Conservation (phyloP, 2,113 vertebrate species). For the Petrocephalus microphthalmus region DNA sequence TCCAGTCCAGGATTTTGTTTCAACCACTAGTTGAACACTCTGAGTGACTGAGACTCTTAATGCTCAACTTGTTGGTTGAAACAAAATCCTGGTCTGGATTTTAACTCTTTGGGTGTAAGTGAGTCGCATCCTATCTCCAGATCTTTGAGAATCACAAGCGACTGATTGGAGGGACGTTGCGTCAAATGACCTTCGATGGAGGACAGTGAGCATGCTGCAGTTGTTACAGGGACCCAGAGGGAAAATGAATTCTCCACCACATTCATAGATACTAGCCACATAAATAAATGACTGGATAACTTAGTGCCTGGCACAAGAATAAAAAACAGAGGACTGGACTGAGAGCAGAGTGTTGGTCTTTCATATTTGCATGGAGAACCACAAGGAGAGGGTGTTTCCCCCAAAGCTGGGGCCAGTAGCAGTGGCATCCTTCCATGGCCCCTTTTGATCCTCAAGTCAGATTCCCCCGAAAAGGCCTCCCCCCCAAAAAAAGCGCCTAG, state of each 20-base stretch:
- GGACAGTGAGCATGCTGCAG: not conserved
- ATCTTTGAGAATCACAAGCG: not conserved
- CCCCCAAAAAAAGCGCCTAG: slow-evolving; percentile 22
- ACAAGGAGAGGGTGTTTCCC: slow-evolving; percentile 66
- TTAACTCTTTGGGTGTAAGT: not conserved
- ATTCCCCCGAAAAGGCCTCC: slow-evolving; percentile 56
- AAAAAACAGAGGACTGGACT: slow-evolving; percentile 46
- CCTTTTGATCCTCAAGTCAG: slow-evolving; percentile 55
- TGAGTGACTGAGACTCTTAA: too few species aligned
- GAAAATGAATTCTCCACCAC: slow-evolving; percentile 33
- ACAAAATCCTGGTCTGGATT: too few species aligned
- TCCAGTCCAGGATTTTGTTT: too few species aligned
- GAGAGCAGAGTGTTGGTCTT: slow-evolving; percentile 56
- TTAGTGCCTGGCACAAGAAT: slow-evolving; percentile 54
- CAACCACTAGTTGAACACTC: too few species aligned
- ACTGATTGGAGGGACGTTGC: not conserved
- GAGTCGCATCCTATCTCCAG: not conserved
- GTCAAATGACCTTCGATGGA: not conserved
- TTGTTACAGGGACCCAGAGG: slow-evolving; percentile 21
- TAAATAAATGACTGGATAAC: slow-evolving; percentile 48
- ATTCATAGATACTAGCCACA: slow-evolving; percentile 47
- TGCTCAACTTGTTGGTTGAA: too few species aligned
- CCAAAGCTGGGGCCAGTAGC: slow-evolving; percentile 51
- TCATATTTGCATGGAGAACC: slow-evolving; percentile 69
- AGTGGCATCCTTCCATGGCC: slow-evolving; percentile 48